Evolutionary conservation across 2,797 vertebrate species (phyloP).

Genomic region (Dendrocincla tyrannina): DNA sequence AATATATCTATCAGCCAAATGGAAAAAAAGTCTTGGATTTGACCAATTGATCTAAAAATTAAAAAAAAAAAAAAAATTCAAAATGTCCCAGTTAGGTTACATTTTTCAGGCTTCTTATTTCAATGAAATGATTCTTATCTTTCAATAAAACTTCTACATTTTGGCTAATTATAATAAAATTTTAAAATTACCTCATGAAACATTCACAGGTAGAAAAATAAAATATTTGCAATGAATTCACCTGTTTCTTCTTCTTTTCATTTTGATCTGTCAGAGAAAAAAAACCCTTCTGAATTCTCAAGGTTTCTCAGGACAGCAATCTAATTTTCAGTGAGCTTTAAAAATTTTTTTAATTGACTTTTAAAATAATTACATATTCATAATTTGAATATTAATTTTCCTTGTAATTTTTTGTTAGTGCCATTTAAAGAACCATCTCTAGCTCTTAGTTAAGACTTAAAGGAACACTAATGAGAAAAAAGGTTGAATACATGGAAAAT

Average conservation of each 20-base stretch:
- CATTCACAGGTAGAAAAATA: neutral
- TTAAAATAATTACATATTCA: neutral
- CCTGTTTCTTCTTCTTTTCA: neutral
- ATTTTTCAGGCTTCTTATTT: neutral
- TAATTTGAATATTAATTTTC: neutral
- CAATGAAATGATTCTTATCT: neutral
- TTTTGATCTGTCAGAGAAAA: neutral
- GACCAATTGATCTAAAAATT: neutral
- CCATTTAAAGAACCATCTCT: neutral
- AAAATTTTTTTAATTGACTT: neutral
- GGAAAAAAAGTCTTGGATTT: neutral
- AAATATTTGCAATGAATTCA: neutral
- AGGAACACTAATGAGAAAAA: neutral
- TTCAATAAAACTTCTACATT: neutral
- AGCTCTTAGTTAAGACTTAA: neutral
- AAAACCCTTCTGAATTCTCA: neutral
- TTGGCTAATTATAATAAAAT: neutral
- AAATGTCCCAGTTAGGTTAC: neutral
- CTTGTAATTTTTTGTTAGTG: neutral
- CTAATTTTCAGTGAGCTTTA: rapidly evolving
- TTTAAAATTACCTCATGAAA: neutral
- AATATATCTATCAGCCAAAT: neutral
- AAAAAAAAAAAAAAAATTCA: neutral
- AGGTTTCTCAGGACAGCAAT: neutral
- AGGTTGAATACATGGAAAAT: neutral